These are phyloP conservation scores for Oligia latruncula DNA, from an alignment of 2,888 invertebrate genomes.

Conservation along the genomic window DNA sequence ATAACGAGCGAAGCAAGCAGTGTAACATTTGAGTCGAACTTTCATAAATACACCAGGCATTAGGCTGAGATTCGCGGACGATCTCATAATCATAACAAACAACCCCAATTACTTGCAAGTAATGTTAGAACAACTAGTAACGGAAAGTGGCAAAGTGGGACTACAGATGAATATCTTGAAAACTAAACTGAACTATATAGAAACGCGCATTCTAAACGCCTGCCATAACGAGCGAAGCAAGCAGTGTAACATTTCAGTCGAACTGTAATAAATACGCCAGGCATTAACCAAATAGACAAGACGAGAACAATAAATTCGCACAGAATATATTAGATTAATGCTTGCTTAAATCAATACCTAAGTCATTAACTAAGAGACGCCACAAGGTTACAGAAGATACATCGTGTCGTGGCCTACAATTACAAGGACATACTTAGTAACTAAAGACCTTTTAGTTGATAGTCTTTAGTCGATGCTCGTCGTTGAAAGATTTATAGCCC, in stretches of 20 bases:
- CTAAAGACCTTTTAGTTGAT: conserved; percentile 34
- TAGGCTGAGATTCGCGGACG: not conserved
- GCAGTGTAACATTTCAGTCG: not conserved
- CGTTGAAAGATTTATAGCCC: conserved; percentile 50
- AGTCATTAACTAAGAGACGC: conserved; percentile 20
- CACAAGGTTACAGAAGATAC: conserved; percentile 39
- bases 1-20: conserved; percentile 11
- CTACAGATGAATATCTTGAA: not conserved
- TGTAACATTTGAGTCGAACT: not conserved
- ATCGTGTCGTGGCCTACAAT: conserved; percentile 43
- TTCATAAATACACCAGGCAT: conserved; percentile 21
- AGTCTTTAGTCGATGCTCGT: conserved; percentile 13
- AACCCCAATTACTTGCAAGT: not conserved
- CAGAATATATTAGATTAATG: not conserved
- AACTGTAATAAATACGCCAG: conserved; percentile 17
- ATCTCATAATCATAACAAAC: not conserved
- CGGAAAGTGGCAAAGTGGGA: not conserved
- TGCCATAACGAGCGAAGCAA: conserved; percentile 9
- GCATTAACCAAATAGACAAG: not conserved
- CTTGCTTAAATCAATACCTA: conserved; percentile 6
- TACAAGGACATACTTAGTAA: conserved; percentile 45
- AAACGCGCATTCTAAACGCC: not conserved
- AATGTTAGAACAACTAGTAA: not conserved
- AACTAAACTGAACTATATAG: not conserved
- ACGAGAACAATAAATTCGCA: not conserved